Evolutionary conservation across 2,797 vertebrate species (phyloP).

Genomic region (Chaetodon trifasciatus): DNA sequence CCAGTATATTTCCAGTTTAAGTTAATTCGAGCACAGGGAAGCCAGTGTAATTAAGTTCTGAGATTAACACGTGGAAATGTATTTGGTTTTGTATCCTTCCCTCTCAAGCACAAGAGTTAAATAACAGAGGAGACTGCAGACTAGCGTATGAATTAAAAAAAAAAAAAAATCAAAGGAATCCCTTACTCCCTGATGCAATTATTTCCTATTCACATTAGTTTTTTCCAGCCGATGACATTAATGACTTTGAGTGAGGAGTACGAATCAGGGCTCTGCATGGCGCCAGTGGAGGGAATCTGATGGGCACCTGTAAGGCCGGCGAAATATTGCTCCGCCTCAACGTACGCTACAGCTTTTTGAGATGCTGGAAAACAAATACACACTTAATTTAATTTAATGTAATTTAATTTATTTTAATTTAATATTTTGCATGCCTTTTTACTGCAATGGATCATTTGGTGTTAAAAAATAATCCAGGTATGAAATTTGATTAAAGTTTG

Average conservation of each 20-base stretch:
- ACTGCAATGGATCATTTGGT: not conserved
- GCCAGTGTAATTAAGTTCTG: slow-evolving; percentile 86
- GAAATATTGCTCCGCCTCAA: slow-evolving; percentile 21
- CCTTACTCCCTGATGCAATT: slow-evolving; percentile 94
- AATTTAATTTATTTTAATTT: not conserved
- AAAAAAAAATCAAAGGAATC: slow-evolving; percentile 88
- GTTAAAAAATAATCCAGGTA: not conserved
- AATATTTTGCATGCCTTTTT: not conserved
- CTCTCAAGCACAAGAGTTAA: slow-evolving; percentile 81
- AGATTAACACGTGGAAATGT: slow-evolving; percentile 86
- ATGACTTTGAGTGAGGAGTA: slow-evolving; percentile 91
- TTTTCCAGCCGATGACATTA: slow-evolving; percentile 90
- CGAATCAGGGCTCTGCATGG: slow-evolving; percentile 78
- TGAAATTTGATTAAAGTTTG: not conserved
- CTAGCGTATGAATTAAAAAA: slow-evolving; percentile 86
- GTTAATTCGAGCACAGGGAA: slow-evolving; percentile 82
- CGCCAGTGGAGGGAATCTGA: slow-evolving; percentile 71
- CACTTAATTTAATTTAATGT: not conserved
- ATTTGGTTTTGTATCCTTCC: slow-evolving; percentile 81
- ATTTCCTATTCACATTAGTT: slow-evolving; percentile 92
- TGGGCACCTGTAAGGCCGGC: not conserved
- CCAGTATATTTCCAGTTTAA: slow-evolving; percentile 84
- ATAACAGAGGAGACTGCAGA: slow-evolving; percentile 81
- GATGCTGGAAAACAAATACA: not conserved
- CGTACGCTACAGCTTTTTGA: not conserved